Conservation (phyloP, 2,113 vertebrate genomes). For the Gallinago paraguaiae region DNA sequence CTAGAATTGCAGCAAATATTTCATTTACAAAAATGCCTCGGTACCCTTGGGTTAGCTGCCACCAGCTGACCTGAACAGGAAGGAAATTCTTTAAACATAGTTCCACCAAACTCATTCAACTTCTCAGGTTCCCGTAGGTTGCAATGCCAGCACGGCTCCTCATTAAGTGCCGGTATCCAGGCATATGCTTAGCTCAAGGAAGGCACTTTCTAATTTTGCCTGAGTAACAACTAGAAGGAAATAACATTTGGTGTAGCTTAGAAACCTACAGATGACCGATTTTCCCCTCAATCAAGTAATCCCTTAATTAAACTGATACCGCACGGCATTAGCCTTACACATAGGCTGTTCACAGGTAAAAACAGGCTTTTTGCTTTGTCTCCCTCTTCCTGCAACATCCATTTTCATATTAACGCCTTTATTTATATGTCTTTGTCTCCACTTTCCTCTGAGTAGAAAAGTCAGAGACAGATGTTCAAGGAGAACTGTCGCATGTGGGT, state of each 20-base stretch:
- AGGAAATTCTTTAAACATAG: not conserved
- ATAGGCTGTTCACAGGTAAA: not conserved
- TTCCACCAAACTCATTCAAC: not conserved
- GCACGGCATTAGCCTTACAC: not conserved
- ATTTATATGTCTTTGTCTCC: not conserved
- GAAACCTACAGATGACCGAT: not conserved
- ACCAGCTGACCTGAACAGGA: not conserved
- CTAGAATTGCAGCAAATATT: not conserved
- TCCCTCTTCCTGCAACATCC: not conserved
- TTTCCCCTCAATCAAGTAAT: not conserved
- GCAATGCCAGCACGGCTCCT: fast-evolving
- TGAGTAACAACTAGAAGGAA: not conserved
- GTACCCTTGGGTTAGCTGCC: not conserved
- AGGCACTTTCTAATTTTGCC: not conserved
- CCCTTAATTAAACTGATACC: not conserved
- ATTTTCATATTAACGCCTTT: not conserved
- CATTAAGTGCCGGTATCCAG: not conserved
- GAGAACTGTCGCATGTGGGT: not conserved
- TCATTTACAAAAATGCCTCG: not conserved
- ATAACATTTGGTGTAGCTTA: not conserved
- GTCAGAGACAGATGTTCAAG: not conserved
- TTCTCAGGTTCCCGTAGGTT: not conserved
- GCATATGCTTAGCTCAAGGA: not conserved
- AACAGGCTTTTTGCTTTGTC: not conserved
- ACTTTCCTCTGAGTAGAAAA: not conserved